Conservation (phyloP, 2,113 vertebrate genomes). For the Sapajus apella region DNA sequence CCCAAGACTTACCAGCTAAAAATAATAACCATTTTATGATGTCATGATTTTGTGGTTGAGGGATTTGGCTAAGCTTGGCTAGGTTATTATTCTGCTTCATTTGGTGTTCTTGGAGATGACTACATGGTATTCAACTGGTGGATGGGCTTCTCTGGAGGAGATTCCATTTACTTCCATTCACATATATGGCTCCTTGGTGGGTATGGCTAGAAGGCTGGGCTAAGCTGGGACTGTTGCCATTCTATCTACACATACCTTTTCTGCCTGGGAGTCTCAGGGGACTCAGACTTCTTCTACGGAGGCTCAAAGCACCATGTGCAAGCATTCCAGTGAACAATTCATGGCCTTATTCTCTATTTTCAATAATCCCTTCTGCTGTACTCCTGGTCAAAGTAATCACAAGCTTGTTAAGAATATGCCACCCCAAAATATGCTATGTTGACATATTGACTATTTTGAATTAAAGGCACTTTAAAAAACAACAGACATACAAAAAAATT, state of each 20-base stretch:
- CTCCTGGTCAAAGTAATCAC: background rate
- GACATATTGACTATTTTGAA: background rate
- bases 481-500: background rate
- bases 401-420: background rate
- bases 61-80: background rate
- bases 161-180: background rate
- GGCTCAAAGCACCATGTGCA: background rate
- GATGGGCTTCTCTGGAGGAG: background rate
- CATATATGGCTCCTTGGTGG: background rate
- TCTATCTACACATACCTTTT: background rate
- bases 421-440: background rate
- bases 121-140: too few relatives aligned
- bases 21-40: background rate
- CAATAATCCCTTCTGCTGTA: background rate
- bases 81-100: background rate
- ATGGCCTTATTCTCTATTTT: background rate
- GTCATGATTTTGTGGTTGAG: background rate
- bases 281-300: background rate
- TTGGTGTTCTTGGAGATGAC: background rate
- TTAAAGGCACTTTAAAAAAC: background rate
- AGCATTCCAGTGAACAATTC: too few relatives aligned
- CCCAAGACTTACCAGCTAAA: background rate
- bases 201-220: too few relatives aligned
- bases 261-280: background rate
- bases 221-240: background rate